Base-by-base conservation (phyloP, 2,113 vertebrate genomes). In the Rhinogobius similis region DNA sequence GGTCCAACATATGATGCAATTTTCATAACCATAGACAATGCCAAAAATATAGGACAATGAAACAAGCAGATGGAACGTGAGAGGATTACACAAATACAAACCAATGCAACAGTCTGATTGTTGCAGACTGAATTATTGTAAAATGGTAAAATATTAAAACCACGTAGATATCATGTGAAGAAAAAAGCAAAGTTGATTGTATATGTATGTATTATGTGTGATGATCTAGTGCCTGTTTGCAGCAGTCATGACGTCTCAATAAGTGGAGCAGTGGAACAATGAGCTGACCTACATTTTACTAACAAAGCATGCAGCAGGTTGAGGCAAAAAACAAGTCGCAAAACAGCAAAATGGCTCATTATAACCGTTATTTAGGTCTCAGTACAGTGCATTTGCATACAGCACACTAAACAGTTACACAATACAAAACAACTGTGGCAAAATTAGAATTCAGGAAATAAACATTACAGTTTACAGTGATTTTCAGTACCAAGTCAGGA, bases 201-300 rank as follows among this genome's bases (percentile, higher is more conserved):
- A n/a, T n/a, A n/a, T 1, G 4, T 32, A 26, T 18, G 1, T n/a
- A n/a, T 29, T 20, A 5, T 20, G 9, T 36, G 20, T 61, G 20
- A n/a, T 59, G 9, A 36, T 16, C 24, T 24, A 5, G 13, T 36
- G 58, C 58, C 29, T n/a, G 58, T 61, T 61, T 61, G 32, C 36
- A 11, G 59, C 36, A 39, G 36, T 39, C 62, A 63, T 43, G n/a
- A 23, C 16, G 62, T 43, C 70, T 64, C 32, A 64, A 63, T 67
- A 23, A 58, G 29, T 52, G 29, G n/a, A 74, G 20, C 56, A 18
- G 44, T 55, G 26, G 73, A 29, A 76, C 67, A 73, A 70, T 62
- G 36, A 70, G 27, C 14, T 65, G 67, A 77, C 59, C 70, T 79
- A 72, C 67, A 77, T 80, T n/a, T 44, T 58, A 21, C 41, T 52